Percentiles rank a stretch among this genome's conserved stretches.
These are phyloP conservation scores for Megatriorchis doriae DNA, from an alignment of 2,113 vertebrate genomes.

Conservation along the genomic window DNA sequence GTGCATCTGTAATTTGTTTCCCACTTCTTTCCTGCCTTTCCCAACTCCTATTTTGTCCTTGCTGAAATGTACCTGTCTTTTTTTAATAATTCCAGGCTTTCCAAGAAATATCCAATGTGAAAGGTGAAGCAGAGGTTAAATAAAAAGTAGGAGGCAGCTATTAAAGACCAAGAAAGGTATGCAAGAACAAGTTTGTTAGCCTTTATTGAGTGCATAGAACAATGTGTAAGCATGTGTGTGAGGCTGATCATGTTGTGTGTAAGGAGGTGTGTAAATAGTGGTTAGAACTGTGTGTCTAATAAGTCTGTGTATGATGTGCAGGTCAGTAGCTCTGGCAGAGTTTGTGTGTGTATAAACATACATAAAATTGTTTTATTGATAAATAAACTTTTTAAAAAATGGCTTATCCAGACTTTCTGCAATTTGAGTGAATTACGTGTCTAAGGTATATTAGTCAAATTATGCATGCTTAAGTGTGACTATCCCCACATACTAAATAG, in stretches of 20 bases:
- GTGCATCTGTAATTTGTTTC: not conserved
- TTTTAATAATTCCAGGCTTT: not conserved
- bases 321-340: not conserved
- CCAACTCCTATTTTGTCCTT: not conserved
- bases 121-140: not conserved
- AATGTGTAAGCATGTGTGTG: not conserved
- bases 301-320: not conserved
- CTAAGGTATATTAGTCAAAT: not conserved
- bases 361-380: not conserved
- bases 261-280: not conserved
- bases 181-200: not conserved
- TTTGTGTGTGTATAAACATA: not conserved
- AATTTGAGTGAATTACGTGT: not conserved
- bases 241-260: not conserved
- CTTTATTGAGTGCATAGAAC: not conserved
- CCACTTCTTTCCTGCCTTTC: not conserved
- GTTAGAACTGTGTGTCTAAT: not conserved
- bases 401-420: not conserved
- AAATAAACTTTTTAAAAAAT: not conserved
- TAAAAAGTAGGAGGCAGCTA: not conserved
- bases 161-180: not conserved
- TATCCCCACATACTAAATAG: not conserved
- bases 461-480: not conserved
- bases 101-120: not conserved
- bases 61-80: not conserved